These are phyloP conservation scores for Haemorhous mexicanus DNA, from an alignment of 2,113 vertebrate species.

Conservation along the genomic window DNA sequence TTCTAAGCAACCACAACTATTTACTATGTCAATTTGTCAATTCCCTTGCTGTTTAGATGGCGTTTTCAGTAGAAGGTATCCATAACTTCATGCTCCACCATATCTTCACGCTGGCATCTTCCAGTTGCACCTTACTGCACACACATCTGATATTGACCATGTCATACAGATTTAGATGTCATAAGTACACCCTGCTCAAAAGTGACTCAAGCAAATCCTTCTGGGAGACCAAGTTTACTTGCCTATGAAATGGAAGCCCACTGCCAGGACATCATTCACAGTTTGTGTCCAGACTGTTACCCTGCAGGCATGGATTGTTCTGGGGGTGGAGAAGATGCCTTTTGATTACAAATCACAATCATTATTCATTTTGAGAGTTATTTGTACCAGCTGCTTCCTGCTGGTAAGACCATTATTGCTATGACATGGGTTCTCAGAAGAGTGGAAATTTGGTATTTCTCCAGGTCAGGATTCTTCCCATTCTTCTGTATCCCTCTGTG, in stretches of 20 bases:
- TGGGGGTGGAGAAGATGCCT: background rate
- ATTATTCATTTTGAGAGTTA: rapidly evolving
- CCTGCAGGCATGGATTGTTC: background rate
- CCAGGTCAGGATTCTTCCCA: background rate
- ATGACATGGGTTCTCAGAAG: background rate
- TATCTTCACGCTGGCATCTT: background rate
- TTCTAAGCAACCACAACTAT: background rate
- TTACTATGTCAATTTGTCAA: background rate
- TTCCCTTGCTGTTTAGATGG: background rate
- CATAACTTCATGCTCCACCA: background rate
- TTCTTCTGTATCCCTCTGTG: background rate
- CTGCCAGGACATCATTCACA: background rate
- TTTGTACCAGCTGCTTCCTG: background rate
- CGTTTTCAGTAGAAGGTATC: background rate
- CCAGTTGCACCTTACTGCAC: background rate
- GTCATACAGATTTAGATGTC: background rate
- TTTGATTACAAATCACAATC: background rate
- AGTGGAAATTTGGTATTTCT: background rate
- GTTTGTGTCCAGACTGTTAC: background rate
- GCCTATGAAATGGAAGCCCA: background rate
- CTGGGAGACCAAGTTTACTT: background rate
- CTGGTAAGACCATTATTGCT: background rate
- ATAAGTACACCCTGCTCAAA: background rate
- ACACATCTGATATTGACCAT: rapidly evolving
- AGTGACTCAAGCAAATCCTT: background rate